Conservation (phyloP, 2,888 invertebrate species). For the Spodoptera exigua region DNA sequence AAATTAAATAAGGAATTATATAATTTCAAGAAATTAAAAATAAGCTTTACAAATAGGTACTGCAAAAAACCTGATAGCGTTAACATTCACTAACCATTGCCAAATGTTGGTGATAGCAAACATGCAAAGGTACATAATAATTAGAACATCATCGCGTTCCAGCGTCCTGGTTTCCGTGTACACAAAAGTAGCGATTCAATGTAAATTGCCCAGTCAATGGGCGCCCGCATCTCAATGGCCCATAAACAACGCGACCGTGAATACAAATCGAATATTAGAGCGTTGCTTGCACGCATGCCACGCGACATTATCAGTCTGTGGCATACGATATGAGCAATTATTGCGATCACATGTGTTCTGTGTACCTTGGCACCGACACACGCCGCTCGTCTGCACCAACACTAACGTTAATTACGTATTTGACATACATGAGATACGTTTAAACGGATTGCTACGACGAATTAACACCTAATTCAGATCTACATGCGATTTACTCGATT, state of each 20-base stretch:
- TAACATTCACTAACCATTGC: not conserved
- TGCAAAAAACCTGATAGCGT: not conserved
- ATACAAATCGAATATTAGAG: conserved; percentile 88
- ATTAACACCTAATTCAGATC: conserved; percentile 56
- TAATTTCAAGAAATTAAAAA: too few species aligned
- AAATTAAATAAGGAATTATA: too few species aligned
- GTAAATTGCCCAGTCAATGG: conserved; percentile 83
- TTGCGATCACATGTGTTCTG: conserved; percentile 69
- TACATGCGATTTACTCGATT: conserved; percentile 47
- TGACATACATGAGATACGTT: conserved; percentile 54
- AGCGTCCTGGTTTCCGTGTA: conserved; percentile 60
- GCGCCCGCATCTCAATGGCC: conserved; percentile 83
- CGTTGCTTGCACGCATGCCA: conserved; percentile 68
- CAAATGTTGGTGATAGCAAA: conserved; percentile 41
- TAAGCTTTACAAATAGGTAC: conserved; percentile 9
- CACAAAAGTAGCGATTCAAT: conserved; percentile 82
- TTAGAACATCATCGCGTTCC: conserved; percentile 71
- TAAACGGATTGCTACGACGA: conserved; percentile 49
- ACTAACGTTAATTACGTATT: conserved; percentile 63
- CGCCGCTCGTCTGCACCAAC: conserved; percentile 47
- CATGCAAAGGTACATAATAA: conserved; percentile 61
- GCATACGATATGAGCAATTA: conserved; percentile 71
- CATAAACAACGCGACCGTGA: conserved; percentile 86
- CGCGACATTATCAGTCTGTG: conserved; percentile 76
- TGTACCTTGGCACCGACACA: conserved; percentile 66